phyloP scores from a whole-genome alignment of 1,140 invertebrate species.

The Orchestia grillus region DNA sequence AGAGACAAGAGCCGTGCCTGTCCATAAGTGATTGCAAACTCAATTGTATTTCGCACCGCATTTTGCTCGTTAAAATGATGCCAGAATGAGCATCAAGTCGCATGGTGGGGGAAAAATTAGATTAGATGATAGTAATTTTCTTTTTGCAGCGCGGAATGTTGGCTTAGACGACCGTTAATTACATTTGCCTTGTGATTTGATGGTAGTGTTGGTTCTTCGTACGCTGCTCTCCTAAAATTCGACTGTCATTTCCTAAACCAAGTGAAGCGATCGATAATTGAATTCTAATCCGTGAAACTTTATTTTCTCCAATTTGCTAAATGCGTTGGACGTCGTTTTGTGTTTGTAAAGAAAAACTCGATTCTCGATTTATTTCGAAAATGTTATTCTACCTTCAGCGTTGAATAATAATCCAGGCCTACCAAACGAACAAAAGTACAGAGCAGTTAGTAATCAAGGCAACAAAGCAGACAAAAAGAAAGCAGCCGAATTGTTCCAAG shows the following conservation, averaged over 20 bases:
- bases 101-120: too few relatives aligned
- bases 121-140: too few relatives aligned
- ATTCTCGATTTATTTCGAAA: not conserved
- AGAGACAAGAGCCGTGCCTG: too few relatives aligned
- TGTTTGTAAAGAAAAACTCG: not conserved
- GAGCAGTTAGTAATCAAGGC: not conserved
- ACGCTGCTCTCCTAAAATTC: not conserved
- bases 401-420: not conserved
- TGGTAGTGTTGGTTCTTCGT: too few relatives aligned
- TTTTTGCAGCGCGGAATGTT: too few relatives aligned
- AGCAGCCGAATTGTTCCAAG: not conserved
- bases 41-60: not conserved
- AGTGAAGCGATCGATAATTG: not conserved
- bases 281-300: not conserved
- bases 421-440: not conserved
- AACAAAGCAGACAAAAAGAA: not conserved
- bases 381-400: not conserved
- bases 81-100: too few relatives aligned
- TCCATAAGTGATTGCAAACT: not conserved
- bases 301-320: not conserved
- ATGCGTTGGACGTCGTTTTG: not conserved
- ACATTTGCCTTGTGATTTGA: too few relatives aligned
- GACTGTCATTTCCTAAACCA: not conserved
- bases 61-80: too few relatives aligned
- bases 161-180: too few relatives aligned